Conservation (phyloP, 2,797 vertebrate genomes). For the Trematomus bernacchii region DNA sequence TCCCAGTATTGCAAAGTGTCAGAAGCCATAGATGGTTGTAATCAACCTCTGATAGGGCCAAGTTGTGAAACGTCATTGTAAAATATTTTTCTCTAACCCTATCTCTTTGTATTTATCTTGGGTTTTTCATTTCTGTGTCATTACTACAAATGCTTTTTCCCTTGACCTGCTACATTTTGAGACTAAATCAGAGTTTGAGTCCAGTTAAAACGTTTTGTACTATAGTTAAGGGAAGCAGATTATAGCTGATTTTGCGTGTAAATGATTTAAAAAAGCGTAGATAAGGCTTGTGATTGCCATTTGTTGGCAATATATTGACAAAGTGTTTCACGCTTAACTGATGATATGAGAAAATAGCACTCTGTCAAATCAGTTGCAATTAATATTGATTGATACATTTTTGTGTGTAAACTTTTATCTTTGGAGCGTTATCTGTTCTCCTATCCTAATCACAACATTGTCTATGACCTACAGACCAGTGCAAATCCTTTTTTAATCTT, state of each 20-base stretch:
- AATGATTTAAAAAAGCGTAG: neutral
- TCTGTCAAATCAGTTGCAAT: neutral
- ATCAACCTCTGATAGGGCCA: neutral
- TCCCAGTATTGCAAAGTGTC: neutral
- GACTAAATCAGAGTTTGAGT: constrained; percentile 8
- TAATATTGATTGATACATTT: neutral
- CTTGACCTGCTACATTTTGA: neutral
- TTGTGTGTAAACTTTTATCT: neutral
- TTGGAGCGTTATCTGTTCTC: neutral
- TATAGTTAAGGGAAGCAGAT: neutral
- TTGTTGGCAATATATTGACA: neutral
- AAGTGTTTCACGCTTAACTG: neutral
- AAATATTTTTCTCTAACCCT: neutral
- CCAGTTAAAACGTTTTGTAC: neutral
- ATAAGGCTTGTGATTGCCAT: neutral
- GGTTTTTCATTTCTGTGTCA: neutral
- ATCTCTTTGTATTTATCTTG: neutral
- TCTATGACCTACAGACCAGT: constrained; percentile 23
- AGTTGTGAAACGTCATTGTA: neutral
- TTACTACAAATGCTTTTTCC: neutral
- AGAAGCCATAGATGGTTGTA: neutral
- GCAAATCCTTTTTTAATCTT: constrained; percentile 42
- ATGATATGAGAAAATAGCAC: neutral
- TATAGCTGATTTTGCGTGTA: constrained; percentile 1
- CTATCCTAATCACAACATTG: neutral